phyloP scores from a whole-genome alignment of 2,113 vertebrate species.

The Campylorhamphus procurvoides region DNA sequence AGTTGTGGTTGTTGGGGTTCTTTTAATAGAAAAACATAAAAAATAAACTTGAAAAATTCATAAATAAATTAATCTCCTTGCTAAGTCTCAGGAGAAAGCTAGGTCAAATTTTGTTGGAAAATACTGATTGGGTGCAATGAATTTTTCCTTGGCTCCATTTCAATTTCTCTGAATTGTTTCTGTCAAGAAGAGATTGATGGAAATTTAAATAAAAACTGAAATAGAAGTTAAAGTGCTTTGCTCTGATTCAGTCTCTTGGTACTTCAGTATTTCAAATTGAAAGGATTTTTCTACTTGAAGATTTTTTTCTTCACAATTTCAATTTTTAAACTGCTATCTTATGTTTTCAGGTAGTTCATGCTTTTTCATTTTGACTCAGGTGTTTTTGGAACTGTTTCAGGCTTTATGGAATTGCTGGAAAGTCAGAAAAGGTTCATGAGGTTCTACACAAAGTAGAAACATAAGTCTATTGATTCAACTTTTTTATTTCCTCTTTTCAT shows the following conservation, averaged over 20 bases:
- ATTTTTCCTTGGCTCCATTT: constrained; percentile 17
- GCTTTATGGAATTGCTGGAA: background rate
- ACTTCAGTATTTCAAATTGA: constrained; percentile 16
- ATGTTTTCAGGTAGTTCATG: background rate
- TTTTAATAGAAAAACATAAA: background rate
- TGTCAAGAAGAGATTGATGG: constrained; percentile 19
- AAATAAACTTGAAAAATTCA: background rate
- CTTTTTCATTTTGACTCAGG: constrained; percentile 1
- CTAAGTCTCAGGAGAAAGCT: background rate
- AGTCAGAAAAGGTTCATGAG: background rate
- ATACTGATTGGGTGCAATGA: background rate
- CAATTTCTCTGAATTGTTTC: background rate
- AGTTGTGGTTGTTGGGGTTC: background rate
- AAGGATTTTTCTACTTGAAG: constrained; percentile 20
- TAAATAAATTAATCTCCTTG: background rate
- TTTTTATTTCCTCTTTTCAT: constrained; percentile 34
- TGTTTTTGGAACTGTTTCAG: constrained; percentile 25
- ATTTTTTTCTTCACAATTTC: background rate
- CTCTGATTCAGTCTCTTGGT: constrained; percentile 26
- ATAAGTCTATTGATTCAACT: background rate
- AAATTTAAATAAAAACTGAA: constrained; percentile 41
- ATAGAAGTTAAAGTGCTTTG: constrained; percentile 8
- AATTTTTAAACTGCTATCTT: background rate
- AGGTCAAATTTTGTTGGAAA: background rate
- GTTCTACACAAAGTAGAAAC: constrained; percentile 12